A percentile compares a stretch with the other conserved stretches of the same genome.
Conservation (phyloP, 2,888 invertebrate genomes). For the Ectropis crepuscularia region DNA sequence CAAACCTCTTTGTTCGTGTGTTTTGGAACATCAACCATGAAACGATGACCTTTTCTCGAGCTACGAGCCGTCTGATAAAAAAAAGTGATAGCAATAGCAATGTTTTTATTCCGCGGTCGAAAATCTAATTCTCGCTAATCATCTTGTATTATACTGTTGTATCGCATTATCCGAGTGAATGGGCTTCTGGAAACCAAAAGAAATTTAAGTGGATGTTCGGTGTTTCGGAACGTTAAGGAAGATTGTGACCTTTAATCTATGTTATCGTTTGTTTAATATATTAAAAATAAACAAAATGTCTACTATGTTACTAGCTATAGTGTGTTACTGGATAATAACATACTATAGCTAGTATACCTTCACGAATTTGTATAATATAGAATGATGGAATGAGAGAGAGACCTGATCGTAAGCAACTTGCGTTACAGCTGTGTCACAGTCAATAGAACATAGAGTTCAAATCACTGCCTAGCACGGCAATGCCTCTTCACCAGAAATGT, state of each 20-base stretch:
- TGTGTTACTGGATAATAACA: not conserved
- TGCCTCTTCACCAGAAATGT: too few species aligned
- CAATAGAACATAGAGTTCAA: too few species aligned
- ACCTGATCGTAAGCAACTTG: too few species aligned
- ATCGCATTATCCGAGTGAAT: slow-evolving; percentile 11
- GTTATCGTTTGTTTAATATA: slow-evolving; percentile 15
- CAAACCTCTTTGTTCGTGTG: too few species aligned
- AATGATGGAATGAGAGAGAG: slow-evolving; percentile 33
- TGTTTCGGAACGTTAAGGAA: not conserved
- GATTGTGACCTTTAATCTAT: slow-evolving; percentile 11
- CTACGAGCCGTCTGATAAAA: too few species aligned
- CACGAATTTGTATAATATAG: not conserved
- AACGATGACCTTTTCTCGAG: too few species aligned
- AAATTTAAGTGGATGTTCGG: not conserved
- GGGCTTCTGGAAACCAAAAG: not conserved
- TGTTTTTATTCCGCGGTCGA: too few species aligned
- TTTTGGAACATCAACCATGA: too few species aligned
- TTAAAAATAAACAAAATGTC: slow-evolving; percentile 10
- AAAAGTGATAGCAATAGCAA: too few species aligned
- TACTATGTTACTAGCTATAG: slow-evolving; percentile 20
- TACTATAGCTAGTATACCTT: not conserved
- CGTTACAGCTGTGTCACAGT: too few species aligned
- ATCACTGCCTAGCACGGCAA: too few species aligned
- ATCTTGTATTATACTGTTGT: not conserved
- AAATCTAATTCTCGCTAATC: too few species aligned